Percentiles rank a stretch among this genome's conserved stretches.
Conservation (phyloP, 2,113 vertebrate species). For the Arenaria interpres region DNA sequence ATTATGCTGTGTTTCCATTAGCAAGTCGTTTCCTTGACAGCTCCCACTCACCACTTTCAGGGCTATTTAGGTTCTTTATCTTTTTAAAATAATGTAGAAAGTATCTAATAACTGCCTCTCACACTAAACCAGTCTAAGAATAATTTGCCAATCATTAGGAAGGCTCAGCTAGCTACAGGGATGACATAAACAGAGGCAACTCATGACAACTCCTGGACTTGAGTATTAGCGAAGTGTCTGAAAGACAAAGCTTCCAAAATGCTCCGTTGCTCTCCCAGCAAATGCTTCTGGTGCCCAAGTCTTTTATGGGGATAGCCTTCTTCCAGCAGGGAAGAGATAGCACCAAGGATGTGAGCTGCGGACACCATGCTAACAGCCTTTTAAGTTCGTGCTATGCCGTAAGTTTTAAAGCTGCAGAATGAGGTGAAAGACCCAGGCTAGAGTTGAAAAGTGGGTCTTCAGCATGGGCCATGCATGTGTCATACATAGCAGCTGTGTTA, state of each 20-base stretch:
- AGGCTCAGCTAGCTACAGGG: not conserved
- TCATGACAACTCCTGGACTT: not conserved
- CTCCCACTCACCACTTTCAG: conserved; percentile 42
- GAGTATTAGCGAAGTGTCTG: not conserved
- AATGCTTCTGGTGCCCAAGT: not conserved
- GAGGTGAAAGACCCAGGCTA: not conserved
- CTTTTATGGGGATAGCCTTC: not conserved
- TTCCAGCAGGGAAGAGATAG: not conserved
- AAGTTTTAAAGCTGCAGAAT: not conserved
- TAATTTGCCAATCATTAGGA: not conserved
- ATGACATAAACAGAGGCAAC: not conserved
- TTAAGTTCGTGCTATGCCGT: not conserved
- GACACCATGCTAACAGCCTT: not conserved
- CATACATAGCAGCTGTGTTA: not conserved
- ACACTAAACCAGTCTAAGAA: not conserved
- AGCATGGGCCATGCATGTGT: too few relatives aligned
- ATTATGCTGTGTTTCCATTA: not conserved
- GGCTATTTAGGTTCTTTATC: not conserved
- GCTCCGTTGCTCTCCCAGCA: not conserved
- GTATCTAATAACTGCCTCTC: not conserved
- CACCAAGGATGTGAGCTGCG: not conserved
- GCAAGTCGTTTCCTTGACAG: conserved; percentile 36
- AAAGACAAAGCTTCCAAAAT: not conserved
- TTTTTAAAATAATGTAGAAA: conserved; percentile 33
- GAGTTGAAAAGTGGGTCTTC: not conserved